Evolutionary conservation across 1,140 invertebrate genomes (phyloP), one percentile per base, ranked within the genome.

Genomic region (Macrostomum lignano): DNA sequence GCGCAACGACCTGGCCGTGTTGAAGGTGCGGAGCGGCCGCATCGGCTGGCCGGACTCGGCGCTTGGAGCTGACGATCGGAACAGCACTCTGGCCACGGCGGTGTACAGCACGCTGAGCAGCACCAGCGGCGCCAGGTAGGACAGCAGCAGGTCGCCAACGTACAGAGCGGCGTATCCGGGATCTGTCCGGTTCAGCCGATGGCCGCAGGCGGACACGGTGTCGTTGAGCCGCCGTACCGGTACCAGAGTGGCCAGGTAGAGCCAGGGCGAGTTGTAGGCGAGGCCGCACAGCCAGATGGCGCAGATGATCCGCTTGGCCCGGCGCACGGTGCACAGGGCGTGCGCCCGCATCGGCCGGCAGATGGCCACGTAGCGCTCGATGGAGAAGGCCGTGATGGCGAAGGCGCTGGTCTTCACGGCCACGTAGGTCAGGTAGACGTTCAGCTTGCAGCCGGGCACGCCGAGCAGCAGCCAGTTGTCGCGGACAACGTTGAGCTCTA

Each of bases 301-400:
- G 2, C 44, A 31, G 2, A 61, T 62, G 29, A 64, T 65, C 35
- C 51, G 49, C 38, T 62, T 60, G 20, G 62, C 62, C 21, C 62
- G 36, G 29, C 46, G 45, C 11, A 63, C 53, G 3, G 61, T 62
- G 43, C 61, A 64, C 9, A 64, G n/a, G 2, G 53, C 54, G 37
- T 64, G 62, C 3, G 66, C 65, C 39, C 56, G 51, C 48, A 67
- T 60, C 1, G 65, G 66, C 42, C 66, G 72, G 52, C 79, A 88
- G 43, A 91, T 86, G 15, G 78, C 79, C 21, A 91, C 68, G 51
- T 88, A 94, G 34, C 84, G 55, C 51, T 93, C 84, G 9, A 86
- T 67, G 0, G 82, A 88, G 53, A 93, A 93, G 1, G 76, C 73
- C 0, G 73, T 76, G 34, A 84, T 82, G 7, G 74, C 79, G 28